These are phyloP conservation scores for Argopecten irradians DNA, from an alignment of 1,140 invertebrate species.

Conservation along the genomic window DNA sequence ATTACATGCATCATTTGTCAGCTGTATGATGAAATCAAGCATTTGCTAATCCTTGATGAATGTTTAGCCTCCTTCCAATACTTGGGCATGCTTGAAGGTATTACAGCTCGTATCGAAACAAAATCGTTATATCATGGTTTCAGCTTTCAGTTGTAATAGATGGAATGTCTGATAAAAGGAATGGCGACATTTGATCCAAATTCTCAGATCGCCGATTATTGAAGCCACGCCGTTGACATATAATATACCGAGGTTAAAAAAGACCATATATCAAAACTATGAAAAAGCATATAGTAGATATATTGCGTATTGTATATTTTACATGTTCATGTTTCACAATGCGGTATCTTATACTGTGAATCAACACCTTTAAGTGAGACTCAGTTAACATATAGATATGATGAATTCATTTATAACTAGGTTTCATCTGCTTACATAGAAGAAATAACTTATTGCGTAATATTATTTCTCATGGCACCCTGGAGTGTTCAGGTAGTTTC, in stretches of 20 bases:
- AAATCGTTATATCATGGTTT: conserved; percentile 23
- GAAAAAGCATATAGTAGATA: background rate
- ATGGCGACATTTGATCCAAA: background rate
- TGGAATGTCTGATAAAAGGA: background rate
- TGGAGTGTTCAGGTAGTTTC: background rate
- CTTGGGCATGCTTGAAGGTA: background rate
- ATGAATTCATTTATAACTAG: background rate
- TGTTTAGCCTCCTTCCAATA: background rate
- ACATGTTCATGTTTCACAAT: background rate
- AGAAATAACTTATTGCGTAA: background rate
- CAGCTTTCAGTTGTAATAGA: conserved; percentile 16
- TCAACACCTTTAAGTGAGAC: background rate
- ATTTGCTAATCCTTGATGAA: background rate
- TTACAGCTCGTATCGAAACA: background rate
- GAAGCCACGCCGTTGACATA: background rate
- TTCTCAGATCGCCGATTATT: background rate
- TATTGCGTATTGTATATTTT: background rate
- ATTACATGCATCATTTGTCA: background rate
- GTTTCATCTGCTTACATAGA: background rate
- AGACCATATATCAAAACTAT: background rate
- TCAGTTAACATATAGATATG: background rate
- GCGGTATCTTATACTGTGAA: background rate
- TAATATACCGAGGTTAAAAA: background rate
- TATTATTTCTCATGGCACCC: background rate
- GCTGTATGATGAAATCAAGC: background rate